Percentiles rank a stretch among this genome's conserved stretches.
Conservation (phyloP, 1,140 invertebrate genomes). For the Lasioglossum baleicum region DNA sequence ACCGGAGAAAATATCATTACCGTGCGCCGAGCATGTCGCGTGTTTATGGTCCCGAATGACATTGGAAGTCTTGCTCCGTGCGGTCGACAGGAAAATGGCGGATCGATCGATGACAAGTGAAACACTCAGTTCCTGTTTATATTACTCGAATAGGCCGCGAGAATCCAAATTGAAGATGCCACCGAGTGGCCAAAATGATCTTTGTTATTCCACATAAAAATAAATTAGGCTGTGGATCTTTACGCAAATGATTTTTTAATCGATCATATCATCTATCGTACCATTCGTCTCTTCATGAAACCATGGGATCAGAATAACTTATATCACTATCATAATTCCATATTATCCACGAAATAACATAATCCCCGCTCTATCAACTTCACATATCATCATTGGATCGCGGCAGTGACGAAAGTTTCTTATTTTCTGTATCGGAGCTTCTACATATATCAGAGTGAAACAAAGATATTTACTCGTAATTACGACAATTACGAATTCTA, state of each 20-base stretch:
- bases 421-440: background rate
- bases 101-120: background rate
- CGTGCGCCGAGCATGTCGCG: too few relatives aligned
- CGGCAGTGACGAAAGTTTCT: background rate
- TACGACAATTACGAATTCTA: background rate
- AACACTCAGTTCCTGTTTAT: background rate
- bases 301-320: conserved; percentile 13
- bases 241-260: too few relatives aligned
- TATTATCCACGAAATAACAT: background rate
- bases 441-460: background rate
- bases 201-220: too few relatives aligned
- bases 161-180: too few relatives aligned
- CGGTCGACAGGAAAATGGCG: background rate
- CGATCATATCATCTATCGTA: too few relatives aligned
- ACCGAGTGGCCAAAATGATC: too few relatives aligned
- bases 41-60: background rate
- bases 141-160: too few relatives aligned
- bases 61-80: background rate
- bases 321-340: background rate
- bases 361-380: background rate
- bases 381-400: conserved; percentile 30
- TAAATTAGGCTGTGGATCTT: too few relatives aligned
- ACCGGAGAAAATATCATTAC: conserved; percentile 3
- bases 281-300: background rate
- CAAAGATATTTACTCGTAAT: background rate